Percentiles rank a stretch among this genome's conserved stretches.
Evolutionary conservation across 2,888 invertebrate species (phyloP).

Genomic region (Liodrosophila aerea): DNA sequence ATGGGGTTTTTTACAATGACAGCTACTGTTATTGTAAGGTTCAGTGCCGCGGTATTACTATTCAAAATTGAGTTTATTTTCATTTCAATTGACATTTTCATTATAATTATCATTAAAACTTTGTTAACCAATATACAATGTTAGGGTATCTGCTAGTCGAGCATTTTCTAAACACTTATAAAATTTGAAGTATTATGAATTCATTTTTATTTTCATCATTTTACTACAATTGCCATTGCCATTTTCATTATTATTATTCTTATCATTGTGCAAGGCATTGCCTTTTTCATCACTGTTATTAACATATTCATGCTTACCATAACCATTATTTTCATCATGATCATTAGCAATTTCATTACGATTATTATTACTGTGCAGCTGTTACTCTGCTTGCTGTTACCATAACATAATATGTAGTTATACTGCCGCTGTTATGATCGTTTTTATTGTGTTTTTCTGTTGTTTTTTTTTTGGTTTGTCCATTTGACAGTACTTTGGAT

Average conservation of each 20-base stretch:
- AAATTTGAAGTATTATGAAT: no score
- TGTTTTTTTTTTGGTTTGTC: constrained; percentile 13
- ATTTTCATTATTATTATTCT: constrained; percentile 12
- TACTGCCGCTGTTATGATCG: constrained; percentile 6
- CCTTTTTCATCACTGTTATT: no score
- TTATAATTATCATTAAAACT: no score
- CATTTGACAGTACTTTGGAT: constrained; percentile 25
- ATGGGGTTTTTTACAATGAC: no score
- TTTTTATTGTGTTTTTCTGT: constrained; percentile 2
- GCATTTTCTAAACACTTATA: no score
- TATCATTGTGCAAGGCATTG: constrained; percentile 5
- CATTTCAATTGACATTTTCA: no score
- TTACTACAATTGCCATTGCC: constrained; percentile 12
- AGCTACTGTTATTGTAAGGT: no score
- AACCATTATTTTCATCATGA: constrained; percentile 12
- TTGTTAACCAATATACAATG: no score
- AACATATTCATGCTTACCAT: neutral
- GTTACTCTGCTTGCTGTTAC: constrained; percentile 11
- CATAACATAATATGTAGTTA: constrained; percentile 2
- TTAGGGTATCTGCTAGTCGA: no score
- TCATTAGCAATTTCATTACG: constrained; percentile 11
- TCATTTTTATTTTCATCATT: no score
- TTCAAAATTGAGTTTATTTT: no score
- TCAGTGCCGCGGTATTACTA: no score
- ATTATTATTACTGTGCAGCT: constrained; percentile 6